phyloP scores from a whole-genome alignment of 2,113 vertebrate species.

The Camelus dromedarius region DNA sequence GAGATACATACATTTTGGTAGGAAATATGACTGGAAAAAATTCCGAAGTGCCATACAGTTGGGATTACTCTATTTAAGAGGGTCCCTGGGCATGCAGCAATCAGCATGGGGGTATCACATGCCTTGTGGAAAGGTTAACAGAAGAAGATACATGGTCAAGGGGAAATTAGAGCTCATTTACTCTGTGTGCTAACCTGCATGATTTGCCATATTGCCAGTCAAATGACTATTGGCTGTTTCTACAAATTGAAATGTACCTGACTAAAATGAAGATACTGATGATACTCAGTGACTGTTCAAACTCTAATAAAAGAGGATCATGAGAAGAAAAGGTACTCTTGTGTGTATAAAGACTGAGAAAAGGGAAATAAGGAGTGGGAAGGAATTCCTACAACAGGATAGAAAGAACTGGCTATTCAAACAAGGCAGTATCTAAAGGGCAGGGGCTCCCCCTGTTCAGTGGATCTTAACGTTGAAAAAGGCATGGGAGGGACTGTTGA shows the following conservation, averaged over 20 bases:
- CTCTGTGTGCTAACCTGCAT: background rate
- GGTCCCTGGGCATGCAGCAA: background rate
- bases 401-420: background rate
- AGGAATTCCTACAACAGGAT: background rate
- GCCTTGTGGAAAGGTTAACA: background rate
- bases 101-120: background rate
- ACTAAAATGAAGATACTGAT: background rate
- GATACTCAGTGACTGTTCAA: background rate
- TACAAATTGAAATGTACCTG: background rate
- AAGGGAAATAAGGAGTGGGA: background rate
- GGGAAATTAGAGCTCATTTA: background rate
- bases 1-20: background rate
- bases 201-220: background rate
- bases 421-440: background rate
- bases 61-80: background rate
- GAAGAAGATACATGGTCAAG: background rate
- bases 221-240: background rate
- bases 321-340: background rate
- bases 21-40: background rate
- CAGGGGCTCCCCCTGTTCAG: background rate
- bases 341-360: background rate
- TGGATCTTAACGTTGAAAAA: background rate
- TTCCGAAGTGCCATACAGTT: background rate
- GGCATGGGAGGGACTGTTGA: background rate
- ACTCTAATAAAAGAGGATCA: background rate